phyloP scores from a whole-genome alignment of 2,888 invertebrate genomes.

The Polyommatus iphigenia region DNA sequence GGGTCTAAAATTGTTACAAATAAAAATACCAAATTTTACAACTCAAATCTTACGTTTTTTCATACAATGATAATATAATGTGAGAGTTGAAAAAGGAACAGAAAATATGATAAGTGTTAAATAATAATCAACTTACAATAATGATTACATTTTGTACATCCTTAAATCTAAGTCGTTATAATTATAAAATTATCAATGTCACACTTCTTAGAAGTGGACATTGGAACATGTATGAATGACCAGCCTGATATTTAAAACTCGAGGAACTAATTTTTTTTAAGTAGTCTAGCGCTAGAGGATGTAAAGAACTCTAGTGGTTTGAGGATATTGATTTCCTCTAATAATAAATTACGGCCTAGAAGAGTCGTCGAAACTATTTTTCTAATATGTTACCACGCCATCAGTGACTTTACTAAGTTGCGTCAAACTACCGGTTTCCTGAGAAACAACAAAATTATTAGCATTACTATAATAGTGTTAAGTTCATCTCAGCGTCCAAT shows the following conservation, averaged over 20 bases:
- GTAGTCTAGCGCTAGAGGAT: not conserved
- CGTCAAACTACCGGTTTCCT: not conserved
- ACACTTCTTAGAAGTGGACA: constrained; percentile 66
- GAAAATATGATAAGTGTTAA: constrained; percentile 15
- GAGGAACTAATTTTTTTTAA: constrained; percentile 6
- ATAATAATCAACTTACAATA: constrained; percentile 8
- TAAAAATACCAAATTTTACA: too few species aligned
- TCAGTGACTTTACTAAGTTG: not conserved
- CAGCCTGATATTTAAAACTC: constrained; percentile 33
- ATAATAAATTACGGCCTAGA: not conserved
- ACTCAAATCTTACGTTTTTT: not conserved
- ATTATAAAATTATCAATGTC: constrained; percentile 51
- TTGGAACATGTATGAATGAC: constrained; percentile 41
- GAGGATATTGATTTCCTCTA: not conserved
- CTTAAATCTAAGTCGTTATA: constrained; percentile 43
- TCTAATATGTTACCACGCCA: not conserved
- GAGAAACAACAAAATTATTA: not conserved
- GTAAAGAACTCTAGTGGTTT: not conserved
- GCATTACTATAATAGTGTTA: too few species aligned
- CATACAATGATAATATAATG: not conserved
- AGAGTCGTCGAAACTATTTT: not conserved
- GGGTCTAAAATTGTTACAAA: not conserved
- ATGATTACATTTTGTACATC: constrained; percentile 36
- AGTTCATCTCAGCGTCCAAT: not conserved
- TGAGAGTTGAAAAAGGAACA: not conserved